Evolutionary conservation across 2,888 invertebrate genomes (phyloP).

Genomic region (Artemia sinica): DNA sequence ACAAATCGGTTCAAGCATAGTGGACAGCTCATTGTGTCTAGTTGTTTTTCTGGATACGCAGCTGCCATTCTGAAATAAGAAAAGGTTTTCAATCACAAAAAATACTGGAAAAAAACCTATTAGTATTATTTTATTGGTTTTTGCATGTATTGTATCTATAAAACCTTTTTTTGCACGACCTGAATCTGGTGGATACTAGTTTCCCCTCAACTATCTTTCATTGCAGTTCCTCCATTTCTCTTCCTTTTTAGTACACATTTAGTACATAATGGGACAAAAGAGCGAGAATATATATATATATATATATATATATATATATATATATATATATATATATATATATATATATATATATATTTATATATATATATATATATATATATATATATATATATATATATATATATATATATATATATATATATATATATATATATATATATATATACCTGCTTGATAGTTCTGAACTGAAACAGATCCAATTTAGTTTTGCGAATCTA

Average conservation of each 20-base stretch:
- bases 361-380: slow-evolving; percentile 18
- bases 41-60: slow-evolving; percentile 19
- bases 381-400: slow-evolving; percentile 17
- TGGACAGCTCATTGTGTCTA: slow-evolving; percentile 27
- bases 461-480: no score
- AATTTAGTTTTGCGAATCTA: no score
- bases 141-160: neutral
- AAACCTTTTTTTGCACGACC: no score
- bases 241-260: no score
- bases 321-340: slow-evolving; percentile 15
- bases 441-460: no score
- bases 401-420: slow-evolving; percentile 1
- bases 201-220: no score
- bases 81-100: neutral
- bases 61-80: slow-evolving; percentile 21
- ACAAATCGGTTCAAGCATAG: slow-evolving; percentile 30
- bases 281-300: neutral
- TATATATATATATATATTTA: slow-evolving; percentile 20
- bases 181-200: no score
- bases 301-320: slow-evolving; percentile 16
- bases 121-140: neutral
- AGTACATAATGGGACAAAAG: no score
- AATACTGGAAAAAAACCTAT: neutral
- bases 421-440: no score
- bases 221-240: no score